These are phyloP conservation scores for Rhagonycha fulva DNA, from an alignment of 2,888 invertebrate genomes.

Conservation along the genomic window DNA sequence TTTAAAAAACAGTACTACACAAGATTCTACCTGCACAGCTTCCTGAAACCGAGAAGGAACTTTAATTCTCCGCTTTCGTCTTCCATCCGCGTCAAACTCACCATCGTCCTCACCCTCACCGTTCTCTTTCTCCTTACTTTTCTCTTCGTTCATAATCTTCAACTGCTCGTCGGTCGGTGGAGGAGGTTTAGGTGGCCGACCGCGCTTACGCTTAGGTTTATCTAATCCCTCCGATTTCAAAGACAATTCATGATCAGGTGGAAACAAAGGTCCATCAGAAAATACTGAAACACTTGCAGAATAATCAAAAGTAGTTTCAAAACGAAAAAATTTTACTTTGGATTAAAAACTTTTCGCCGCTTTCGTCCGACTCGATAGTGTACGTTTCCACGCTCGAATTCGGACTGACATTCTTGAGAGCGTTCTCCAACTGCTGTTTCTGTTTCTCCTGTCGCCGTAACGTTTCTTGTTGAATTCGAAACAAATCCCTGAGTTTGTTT, in stretches of 20 bases:
- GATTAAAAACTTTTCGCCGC: slow-evolving; percentile 57
- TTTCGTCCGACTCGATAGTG: slow-evolving; percentile 48
- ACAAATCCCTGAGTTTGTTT: slow-evolving; percentile 59
- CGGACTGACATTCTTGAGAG: slow-evolving; percentile 49
- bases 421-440: slow-evolving; percentile 47
- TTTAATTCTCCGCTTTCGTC: slow-evolving; percentile 66
- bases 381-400: slow-evolving; percentile 51
- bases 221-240: slow-evolving; percentile 68
- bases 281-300: slow-evolving; percentile 56
- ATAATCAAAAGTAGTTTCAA: background rate
- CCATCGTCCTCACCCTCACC: slow-evolving; percentile 36
- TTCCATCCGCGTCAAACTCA: slow-evolving; percentile 57
- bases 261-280: slow-evolving; percentile 65
- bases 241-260: slow-evolving; percentile 66
- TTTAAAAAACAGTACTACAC: background rate
- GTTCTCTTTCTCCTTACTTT: slow-evolving; percentile 33
- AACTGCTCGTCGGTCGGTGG: slow-evolving; percentile 34
- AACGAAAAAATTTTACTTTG: slow-evolving; percentile 54
- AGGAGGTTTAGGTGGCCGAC: slow-evolving; percentile 67
- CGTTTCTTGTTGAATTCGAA: slow-evolving; percentile 55
- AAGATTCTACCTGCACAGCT: slow-evolving; percentile 59
- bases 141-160: slow-evolving; percentile 38
- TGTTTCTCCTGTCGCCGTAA: slow-evolving; percentile 52
- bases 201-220: slow-evolving; percentile 70
- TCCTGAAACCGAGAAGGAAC: slow-evolving; percentile 66